phyloP scores from a whole-genome alignment of 2,113 vertebrate genomes.

The Corythoichthys intestinalis region DNA sequence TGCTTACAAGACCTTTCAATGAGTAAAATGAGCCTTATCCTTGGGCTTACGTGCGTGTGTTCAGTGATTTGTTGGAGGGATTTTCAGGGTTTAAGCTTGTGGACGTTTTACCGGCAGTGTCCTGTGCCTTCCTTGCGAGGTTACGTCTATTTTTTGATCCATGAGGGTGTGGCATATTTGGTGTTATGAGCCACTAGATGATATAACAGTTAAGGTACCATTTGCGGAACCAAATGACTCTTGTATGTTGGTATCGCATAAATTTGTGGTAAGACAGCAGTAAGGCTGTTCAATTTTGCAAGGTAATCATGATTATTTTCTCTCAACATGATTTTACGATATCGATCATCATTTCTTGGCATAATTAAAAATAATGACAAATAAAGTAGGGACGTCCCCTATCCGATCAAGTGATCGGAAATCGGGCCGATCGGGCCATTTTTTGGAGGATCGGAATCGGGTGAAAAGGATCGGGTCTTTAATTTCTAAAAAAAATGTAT shows the following conservation, averaged over 20 bases:
- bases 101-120: slow-evolving; percentile 45
- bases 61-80: slow-evolving; percentile 72
- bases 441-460: too few species aligned
- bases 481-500: too few species aligned
- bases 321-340: too few species aligned
- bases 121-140: slow-evolving; percentile 31
- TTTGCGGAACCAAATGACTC: slow-evolving; percentile 28
- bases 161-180: slow-evolving; percentile 18
- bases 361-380: too few species aligned
- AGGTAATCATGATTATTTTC: too few species aligned
- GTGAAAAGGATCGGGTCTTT: too few species aligned
- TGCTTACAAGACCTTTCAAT: slow-evolving; percentile 56
- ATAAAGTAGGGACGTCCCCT: too few species aligned
- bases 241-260: slow-evolving; percentile 49
- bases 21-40: slow-evolving; percentile 69
- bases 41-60: slow-evolving; percentile 64
- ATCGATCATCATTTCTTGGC: too few species aligned
- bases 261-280: slow-evolving; percentile 43
- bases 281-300: too few species aligned
- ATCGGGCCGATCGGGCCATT: too few species aligned
- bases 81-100: slow-evolving; percentile 65
- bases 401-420: too few species aligned
- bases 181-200: slow-evolving; percentile 53
- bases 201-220: slow-evolving; percentile 26
- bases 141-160: slow-evolving; percentile 25